Conservation (phyloP, 2,888 invertebrate species). For the Hypomecis punctinalis region DNA sequence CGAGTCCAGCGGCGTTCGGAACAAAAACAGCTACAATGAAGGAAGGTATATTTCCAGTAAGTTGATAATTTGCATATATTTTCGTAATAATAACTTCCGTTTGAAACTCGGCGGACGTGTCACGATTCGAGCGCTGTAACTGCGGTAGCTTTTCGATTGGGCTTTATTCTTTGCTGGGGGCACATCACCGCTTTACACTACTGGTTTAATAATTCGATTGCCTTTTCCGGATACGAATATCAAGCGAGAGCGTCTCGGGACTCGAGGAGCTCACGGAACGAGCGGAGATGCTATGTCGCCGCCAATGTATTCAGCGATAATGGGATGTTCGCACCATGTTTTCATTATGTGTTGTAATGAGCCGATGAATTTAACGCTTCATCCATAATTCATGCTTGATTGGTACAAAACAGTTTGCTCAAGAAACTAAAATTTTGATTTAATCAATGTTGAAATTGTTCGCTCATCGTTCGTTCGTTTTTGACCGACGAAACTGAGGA, state of each 20-base stretch:
- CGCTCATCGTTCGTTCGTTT: neutral
- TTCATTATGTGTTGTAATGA: conserved; percentile 67
- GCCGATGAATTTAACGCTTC: conserved; percentile 62
- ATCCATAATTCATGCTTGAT: conserved; percentile 69
- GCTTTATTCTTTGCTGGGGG: conserved; percentile 41
- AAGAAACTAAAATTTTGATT: no score
- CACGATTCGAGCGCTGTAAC: conserved; percentile 58
- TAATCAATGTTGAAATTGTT: no score
- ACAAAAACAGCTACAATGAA: conserved; percentile 66
- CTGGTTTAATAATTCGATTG: conserved; percentile 37
- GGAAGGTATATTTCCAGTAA: conserved; percentile 70
- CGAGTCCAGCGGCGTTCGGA: conserved; percentile 65
- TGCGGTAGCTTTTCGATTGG: conserved; percentile 54
- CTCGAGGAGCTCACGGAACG: neutral
- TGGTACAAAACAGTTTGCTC: conserved; percentile 45
- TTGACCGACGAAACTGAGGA: no score
- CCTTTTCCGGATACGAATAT: conserved; percentile 18
- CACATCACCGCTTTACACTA: conserved; percentile 39
- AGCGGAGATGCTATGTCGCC: conserved; percentile 20
- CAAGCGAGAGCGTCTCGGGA: conserved; percentile 10
- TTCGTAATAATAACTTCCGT: conserved; percentile 80
- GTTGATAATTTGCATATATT: conserved; percentile 78
- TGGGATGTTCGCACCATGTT: conserved; percentile 61
- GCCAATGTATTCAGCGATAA: conserved; percentile 63
- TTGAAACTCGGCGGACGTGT: conserved; percentile 65